Evolutionary conservation across 2,113 vertebrate species (phyloP), one percentile per base, ranked within the genome.

Genomic region (Scomber japonicus): DNA sequence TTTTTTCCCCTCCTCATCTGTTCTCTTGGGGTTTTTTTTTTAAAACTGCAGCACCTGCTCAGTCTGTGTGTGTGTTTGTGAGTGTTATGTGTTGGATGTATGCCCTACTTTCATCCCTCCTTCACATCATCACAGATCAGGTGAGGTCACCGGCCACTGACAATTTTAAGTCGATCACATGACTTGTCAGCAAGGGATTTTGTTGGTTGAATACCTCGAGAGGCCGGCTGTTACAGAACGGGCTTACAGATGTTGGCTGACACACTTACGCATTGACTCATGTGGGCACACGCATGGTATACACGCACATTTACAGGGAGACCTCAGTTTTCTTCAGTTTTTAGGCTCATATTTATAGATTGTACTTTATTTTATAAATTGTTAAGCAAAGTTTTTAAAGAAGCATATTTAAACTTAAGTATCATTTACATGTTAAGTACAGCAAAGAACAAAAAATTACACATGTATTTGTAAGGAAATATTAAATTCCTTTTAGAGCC

Each of bases 101-200:
- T 92, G 92, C 83, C 91, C 91, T 88, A 91, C 80, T 93, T 91
- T 91, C 71, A 71, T 50, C 75, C 77, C 69, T 62, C 82, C 63
- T 78, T 68, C 71, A 79, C 80, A 75, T 84, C 45, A 71, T 60
- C 8, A 44, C 75, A 86, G 88, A 91, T 91, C 90, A 91, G 90
- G 86, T 93, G 87, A 91, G 90, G 91, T 84, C 71, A 40, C 73
- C n/a, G 72, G 80, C 56, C 48, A 56, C 73, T 65, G 66, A 79
- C 80, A 74, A 80, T 86, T 87, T 91, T 87, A 86, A 86, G 84
- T 73, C 55, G 24, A 64, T 81, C 91, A 93, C 77, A 45, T 27
- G 90, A 88, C 81, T 62, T 64, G 51, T 68, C 46, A 71, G 68
- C 46, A n/a, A 27, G 50, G 6, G 30, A 71, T 79, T 44, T 77